Base-by-base conservation (phyloP, 2,888 invertebrate species). In the Cosmia pyralina region DNA sequence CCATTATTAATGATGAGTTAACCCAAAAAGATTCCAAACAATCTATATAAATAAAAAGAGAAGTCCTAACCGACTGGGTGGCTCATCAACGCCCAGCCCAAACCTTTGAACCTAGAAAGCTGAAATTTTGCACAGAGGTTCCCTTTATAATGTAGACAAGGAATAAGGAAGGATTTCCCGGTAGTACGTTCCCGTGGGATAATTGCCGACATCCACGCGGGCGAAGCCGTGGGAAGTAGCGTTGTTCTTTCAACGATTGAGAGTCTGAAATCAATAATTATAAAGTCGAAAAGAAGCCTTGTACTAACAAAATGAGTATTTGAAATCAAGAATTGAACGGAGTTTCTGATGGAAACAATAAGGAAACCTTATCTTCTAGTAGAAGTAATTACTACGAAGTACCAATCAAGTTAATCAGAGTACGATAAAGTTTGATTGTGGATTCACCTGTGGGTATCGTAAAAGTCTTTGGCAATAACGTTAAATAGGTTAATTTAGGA, bases 341-440 rank as follows among this genome's bases (percentile, higher is more conserved):
- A 64, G 58, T 64, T 72, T 5, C 7, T 3, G 15, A 48, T 48
- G 4, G 5, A 62, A 78, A 78, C 63, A 72, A 64, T 59, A 22
- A 64, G 22, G 80, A 79, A 76, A 34, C 52, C 73, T 79, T 79
- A 79, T 62, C 71, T 75, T 72, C 41, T 48, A 48, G 11, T 72
- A 46, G 79, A 6, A 58, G 52, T 48, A 72, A 79, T 79, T 79
- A 58, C 58, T n/a, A 53, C 34, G 10, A 59, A 72, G 63, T 53
- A 59, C 63, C 76, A 79, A 76, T 76, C 73, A 79, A 64, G 63
- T 79, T 76, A 58, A 79, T 76, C 63, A 79, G 57, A 64, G 63
- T 52, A 48, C 72, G 28, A 76, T 72, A 46, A 79, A 79, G 57
- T 62, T 75, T 79, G 62, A 75, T 75, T 78, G 78, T 53, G 46